Evolutionary conservation across 2,113 vertebrate species (phyloP).

Genomic region (Mirounga angustirostris): DNA sequence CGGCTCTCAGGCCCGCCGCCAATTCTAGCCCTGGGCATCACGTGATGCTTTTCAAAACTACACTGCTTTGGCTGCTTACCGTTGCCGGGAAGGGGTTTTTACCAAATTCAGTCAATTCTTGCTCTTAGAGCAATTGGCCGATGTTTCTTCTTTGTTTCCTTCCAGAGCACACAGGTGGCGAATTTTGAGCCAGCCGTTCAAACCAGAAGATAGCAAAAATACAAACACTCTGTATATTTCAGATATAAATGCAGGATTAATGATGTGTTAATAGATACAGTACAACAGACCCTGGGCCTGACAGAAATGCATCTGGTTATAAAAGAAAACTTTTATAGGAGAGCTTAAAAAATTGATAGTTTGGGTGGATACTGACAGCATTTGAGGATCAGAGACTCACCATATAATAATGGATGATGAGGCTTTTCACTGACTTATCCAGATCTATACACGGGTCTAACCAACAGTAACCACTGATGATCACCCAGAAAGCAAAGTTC

Average conservation of each 20-base stretch:
- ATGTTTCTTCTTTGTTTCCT: neutral
- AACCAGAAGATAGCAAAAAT: neutral
- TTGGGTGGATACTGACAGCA: neutral
- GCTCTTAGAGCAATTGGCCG: neutral
- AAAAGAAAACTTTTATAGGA: neutral
- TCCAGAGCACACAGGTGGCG: neutral
- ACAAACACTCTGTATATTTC: neutral
- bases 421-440: too few species aligned
- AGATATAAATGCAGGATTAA: neutral
- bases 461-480: neutral
- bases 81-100: neutral
- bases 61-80: neutral
- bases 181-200: neutral
- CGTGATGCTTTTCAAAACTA: neutral
- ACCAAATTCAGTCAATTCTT: neutral
- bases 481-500: neutral
- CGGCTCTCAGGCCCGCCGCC: fast-evolving
- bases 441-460: neutral
- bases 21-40: neutral
- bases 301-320: neutral
- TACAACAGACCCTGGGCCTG: too few species aligned
- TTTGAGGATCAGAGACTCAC: neutral
- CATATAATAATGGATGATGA: too few species aligned
- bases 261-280: neutral
- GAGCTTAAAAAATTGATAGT: neutral